Evolutionary conservation across 2,888 invertebrate species (phyloP).

Genomic region (Apotomis capreana): DNA sequence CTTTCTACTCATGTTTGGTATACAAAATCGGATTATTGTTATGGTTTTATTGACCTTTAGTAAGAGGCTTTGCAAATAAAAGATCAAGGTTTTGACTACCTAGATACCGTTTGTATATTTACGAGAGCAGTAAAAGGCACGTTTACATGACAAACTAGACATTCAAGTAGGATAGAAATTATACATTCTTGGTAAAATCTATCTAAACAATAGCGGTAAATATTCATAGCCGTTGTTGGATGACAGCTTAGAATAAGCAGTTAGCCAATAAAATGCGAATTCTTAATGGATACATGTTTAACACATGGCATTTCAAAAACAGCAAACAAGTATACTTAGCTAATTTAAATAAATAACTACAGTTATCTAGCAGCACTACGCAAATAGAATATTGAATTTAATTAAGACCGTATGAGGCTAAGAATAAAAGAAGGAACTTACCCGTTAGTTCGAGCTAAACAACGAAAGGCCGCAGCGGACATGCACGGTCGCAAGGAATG

Average conservation of each 20-base stretch:
- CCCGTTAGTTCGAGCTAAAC: conserved; percentile 43
- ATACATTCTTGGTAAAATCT: not conserved
- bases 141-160: no score
- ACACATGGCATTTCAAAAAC: not conserved
- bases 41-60: conserved; percentile 26
- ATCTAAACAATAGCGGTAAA: not conserved
- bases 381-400: not conserved
- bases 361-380: conserved; percentile 8
- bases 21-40: conserved; percentile 34
- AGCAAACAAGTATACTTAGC: not conserved
- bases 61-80: conserved; percentile 22
- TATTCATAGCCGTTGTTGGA: not conserved
- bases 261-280: not conserved
- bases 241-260: no score
- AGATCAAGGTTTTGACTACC: not conserved
- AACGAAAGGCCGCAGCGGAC: conserved; percentile 25
- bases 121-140: not conserved
- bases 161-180: no score
- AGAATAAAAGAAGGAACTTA: conserved; percentile 42
- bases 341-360: not conserved
- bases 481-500: conserved; percentile 47
- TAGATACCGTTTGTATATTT: not conserved
- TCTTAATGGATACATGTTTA: not conserved
- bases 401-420: not conserved
- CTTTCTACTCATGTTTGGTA: conserved; percentile 9